A percentile compares a stretch with the other conserved stretches of the same genome.
These are phyloP conservation scores for Vidua macroura DNA, from an alignment of 2,113 vertebrate species.

Conservation along the genomic window DNA sequence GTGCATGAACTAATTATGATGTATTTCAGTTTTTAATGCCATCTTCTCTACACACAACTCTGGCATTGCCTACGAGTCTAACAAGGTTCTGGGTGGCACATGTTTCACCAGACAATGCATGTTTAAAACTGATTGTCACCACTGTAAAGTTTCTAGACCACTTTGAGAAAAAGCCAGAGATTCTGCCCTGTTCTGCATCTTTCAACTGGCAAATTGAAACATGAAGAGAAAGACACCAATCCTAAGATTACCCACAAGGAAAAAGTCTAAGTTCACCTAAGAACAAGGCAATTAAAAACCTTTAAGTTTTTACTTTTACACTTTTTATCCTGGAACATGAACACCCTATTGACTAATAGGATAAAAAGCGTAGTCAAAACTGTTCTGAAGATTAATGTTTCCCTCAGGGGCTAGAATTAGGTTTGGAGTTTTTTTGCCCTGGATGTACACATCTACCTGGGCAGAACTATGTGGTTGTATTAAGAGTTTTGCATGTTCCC, in stretches of 20 bases:
- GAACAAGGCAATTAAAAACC: not conserved
- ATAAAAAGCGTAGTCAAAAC: not conserved
- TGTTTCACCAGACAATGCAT: not conserved
- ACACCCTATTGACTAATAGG: not conserved
- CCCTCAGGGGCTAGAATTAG: not conserved
- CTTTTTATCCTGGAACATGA: not conserved
- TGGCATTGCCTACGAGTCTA: not conserved
- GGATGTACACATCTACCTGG: not conserved
- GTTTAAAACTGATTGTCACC: not conserved
- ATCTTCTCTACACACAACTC: not conserved
- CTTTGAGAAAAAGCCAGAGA: not conserved
- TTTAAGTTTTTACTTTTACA: not conserved
- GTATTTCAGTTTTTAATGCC: not conserved
- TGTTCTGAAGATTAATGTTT: not conserved
- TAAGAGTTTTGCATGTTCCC: not conserved
- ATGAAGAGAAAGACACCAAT: not conserved
- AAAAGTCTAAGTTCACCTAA: not conserved
- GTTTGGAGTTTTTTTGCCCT: not conserved
- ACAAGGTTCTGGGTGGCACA: not conserved
- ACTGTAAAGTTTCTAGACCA: not conserved
- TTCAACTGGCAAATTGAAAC: not conserved
- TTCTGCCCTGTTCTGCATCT: not conserved
- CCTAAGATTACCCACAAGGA: not conserved
- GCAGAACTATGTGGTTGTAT: not conserved
- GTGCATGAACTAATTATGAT: not conserved